phyloP scores from a whole-genome alignment of 2,888 invertebrate genomes.

The Xestia ashworthii region DNA sequence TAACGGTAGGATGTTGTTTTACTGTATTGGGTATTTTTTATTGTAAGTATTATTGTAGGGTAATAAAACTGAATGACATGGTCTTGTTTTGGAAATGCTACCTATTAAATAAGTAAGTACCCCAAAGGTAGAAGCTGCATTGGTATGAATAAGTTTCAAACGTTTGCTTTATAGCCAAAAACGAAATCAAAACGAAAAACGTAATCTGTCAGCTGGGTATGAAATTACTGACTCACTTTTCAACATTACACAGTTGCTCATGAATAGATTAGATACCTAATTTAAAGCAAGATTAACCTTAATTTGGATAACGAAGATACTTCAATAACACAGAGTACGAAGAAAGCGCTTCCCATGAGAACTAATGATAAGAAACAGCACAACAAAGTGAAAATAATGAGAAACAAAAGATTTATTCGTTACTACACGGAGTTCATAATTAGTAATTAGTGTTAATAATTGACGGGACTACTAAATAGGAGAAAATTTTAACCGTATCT shows the following conservation, averaged over 20 bases:
- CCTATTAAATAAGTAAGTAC: background rate
- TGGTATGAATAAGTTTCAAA: background rate
- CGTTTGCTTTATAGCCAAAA: background rate
- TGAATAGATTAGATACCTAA: background rate
- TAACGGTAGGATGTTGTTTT: conserved; percentile 54
- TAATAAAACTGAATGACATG: background rate
- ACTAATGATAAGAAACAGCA: conserved; percentile 24
- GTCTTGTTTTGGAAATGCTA: background rate
- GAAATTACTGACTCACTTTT: background rate
- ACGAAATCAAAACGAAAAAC: background rate
- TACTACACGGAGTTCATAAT: conserved; percentile 27
- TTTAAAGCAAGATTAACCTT: background rate
- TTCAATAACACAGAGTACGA: conserved; percentile 5
- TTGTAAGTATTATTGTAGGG: background rate
- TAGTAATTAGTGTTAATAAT: conserved; percentile 45
- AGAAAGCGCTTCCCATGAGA: conserved; percentile 51
- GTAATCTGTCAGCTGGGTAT: background rate
- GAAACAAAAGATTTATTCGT: conserved; percentile 39
- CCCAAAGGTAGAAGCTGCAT: background rate
- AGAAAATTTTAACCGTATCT: background rate
- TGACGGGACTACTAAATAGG: conserved; percentile 22
- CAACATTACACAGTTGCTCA: background rate
- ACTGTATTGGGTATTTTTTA: conserved; percentile 3
- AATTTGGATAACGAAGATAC: conserved; percentile 5
- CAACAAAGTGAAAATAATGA: conserved; percentile 43